Conservation (phyloP, 2,113 vertebrate genomes). For the Dolichotis patagonum region DNA sequence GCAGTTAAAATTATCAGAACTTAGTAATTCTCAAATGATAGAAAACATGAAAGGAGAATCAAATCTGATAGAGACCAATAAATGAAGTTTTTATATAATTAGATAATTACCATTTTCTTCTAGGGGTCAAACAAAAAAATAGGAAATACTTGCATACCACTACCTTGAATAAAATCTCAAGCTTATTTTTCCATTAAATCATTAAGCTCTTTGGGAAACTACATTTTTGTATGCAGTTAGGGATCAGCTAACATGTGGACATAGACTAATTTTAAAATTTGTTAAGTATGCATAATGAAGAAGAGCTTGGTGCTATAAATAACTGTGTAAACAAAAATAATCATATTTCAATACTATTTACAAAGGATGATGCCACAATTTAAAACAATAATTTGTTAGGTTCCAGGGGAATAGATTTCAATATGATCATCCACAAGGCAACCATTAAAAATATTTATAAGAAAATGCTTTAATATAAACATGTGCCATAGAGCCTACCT, state of each 20-base stretch:
- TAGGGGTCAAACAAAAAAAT: neutral
- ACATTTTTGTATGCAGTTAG: slow-evolving; percentile 43
- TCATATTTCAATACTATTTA: neutral
- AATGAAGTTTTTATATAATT: neutral
- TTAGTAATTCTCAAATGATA: neutral
- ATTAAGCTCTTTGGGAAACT: slow-evolving; percentile 22
- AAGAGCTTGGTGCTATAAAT: neutral
- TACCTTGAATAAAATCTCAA: neutral
- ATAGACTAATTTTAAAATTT: neutral
- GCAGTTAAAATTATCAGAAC: neutral
- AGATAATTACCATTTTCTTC: slow-evolving; percentile 17
- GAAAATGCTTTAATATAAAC: neutral
- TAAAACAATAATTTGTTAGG: neutral
- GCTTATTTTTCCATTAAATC: neutral
- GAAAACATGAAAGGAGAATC: neutral
- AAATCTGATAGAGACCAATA: neutral
- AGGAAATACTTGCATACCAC: fast-evolving
- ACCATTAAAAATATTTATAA: neutral
- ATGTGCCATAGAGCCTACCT: neutral
- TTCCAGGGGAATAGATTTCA: neutral
- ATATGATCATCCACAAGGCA: neutral
- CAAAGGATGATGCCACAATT: neutral
- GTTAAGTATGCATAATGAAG: neutral
- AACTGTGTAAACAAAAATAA: neutral
- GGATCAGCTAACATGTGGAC: neutral